Conservation (phyloP, 2,797 vertebrate genomes). For the Tapera naevia region DNA sequence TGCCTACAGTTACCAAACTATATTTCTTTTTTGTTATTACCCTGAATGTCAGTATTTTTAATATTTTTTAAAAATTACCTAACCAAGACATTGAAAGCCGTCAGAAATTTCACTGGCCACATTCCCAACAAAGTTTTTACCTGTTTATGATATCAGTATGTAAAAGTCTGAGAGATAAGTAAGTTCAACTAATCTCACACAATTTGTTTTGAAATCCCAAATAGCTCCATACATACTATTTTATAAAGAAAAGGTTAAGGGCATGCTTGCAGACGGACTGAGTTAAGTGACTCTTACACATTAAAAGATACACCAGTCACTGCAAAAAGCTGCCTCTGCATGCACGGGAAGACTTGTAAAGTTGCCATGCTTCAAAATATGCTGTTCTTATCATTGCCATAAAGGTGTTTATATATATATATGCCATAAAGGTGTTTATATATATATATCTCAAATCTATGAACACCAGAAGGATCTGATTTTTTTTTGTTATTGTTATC, state of each 20-base stretch:
- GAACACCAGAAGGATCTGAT: neutral
- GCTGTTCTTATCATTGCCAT: neutral
- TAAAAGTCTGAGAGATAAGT: neutral
- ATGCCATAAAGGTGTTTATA: neutral
- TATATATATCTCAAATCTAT: neutral
- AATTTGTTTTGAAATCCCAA: conserved; percentile 14
- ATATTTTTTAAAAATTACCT: neutral
- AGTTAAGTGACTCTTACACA: conserved; percentile 7
- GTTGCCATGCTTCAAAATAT: conserved; percentile 56
- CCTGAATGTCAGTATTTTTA: neutral
- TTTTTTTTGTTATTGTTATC: neutral
- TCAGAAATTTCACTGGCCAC: neutral
- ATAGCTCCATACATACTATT: neutral
- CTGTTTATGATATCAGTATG: neutral
- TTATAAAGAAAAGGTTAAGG: conserved; percentile 36
- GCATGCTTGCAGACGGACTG: conserved; percentile 46
- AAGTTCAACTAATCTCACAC: neutral
- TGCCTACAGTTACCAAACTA: neutral
- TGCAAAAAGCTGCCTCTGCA: conserved; percentile 38
- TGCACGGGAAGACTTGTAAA: conserved; percentile 23
- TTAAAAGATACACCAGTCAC: conserved; percentile 32
- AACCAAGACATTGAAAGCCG: neutral
- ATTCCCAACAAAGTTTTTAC: neutral
- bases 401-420: neutral
- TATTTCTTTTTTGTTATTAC: neutral